phyloP scores from a whole-genome alignment of 1,140 invertebrate species.

The Eueides isabella region DNA sequence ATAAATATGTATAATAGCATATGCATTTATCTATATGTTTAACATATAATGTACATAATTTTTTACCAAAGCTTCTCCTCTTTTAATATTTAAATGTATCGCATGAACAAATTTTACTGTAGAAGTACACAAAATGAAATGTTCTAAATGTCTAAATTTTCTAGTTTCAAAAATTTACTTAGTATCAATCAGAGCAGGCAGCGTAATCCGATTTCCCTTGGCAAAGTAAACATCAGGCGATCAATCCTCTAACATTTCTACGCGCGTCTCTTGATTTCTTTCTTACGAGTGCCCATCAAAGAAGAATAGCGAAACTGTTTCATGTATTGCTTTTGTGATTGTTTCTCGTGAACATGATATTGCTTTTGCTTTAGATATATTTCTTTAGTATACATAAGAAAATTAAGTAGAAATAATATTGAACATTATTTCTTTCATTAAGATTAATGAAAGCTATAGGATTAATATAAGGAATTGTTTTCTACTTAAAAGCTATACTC shows the following conservation, averaged over 20 bases:
- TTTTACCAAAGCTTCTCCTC: too few relatives aligned
- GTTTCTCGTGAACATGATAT: constrained; percentile 31
- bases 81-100: too few relatives aligned
- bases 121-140: neutral
- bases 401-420: neutral
- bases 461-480: too few relatives aligned
- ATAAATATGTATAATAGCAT: too few relatives aligned
- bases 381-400: neutral
- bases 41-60: too few relatives aligned
- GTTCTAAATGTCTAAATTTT: neutral
- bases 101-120: neutral
- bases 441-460: neutral
- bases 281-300: constrained; percentile 47
- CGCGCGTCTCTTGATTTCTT: constrained; percentile 45
- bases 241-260: constrained; percentile 48
- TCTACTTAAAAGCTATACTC: neutral
- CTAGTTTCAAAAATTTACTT: neutral
- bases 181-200: neutral
- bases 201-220: constrained; percentile 25
- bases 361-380: constrained; percentile 18
- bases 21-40: too few relatives aligned
- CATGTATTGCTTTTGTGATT: constrained; percentile 36
- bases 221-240: constrained; percentile 49
- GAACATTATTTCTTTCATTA: neutral
- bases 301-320: constrained; percentile 35